These are phyloP conservation scores for Atta cephalotes DNA, from an alignment of 1,140 invertebrate species.

Conservation along the genomic window DNA sequence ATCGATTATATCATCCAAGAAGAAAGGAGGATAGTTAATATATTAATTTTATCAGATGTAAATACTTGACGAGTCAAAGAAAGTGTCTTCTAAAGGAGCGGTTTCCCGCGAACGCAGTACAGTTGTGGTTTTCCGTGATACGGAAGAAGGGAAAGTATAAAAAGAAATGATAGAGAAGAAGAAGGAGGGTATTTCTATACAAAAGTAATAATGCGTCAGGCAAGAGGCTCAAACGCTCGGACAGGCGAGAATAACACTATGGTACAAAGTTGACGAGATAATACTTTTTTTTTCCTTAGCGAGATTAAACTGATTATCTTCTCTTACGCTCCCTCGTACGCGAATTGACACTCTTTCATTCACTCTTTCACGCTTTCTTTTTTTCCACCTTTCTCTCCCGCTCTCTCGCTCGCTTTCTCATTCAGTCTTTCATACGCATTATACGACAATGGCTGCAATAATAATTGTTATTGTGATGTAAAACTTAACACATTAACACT, in stretches of 20 bases:
- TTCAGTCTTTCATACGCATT: slow-evolving; percentile 68
- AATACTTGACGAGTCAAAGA: slow-evolving; percentile 61
- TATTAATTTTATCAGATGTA: slow-evolving; percentile 81
- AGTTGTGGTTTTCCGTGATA: neutral
- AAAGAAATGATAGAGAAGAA: slow-evolving; percentile 33
- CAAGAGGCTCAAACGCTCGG: slow-evolving; percentile 73
- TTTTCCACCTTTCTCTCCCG: slow-evolving; percentile 44
- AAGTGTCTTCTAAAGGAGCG: slow-evolving; percentile 64
- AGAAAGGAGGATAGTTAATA: slow-evolving; percentile 80
- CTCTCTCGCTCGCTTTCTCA: slow-evolving; percentile 37
- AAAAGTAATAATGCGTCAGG: slow-evolving; percentile 76
- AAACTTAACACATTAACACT: slow-evolving; percentile 73
- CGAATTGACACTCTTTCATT: neutral
- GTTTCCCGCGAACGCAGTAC: slow-evolving; percentile 30
- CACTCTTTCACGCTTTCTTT: slow-evolving; percentile 1
- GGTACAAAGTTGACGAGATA: slow-evolving; percentile 83
- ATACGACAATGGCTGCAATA: slow-evolving; percentile 78
- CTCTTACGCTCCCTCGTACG: slow-evolving; percentile 44
- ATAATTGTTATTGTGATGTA: slow-evolving; percentile 79
- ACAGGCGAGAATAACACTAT: slow-evolving; percentile 78
- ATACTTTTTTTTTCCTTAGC: slow-evolving; percentile 81
- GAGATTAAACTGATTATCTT: slow-evolving; percentile 77
- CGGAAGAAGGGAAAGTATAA: slow-evolving; percentile 69
- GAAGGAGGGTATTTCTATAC: slow-evolving; percentile 77
- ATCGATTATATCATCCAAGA: slow-evolving; percentile 82